Evolutionary conservation across 1,140 invertebrate species (phyloP), one percentile per base, ranked within the genome.

Genomic region (Panagrolaimus sp.): DNA sequence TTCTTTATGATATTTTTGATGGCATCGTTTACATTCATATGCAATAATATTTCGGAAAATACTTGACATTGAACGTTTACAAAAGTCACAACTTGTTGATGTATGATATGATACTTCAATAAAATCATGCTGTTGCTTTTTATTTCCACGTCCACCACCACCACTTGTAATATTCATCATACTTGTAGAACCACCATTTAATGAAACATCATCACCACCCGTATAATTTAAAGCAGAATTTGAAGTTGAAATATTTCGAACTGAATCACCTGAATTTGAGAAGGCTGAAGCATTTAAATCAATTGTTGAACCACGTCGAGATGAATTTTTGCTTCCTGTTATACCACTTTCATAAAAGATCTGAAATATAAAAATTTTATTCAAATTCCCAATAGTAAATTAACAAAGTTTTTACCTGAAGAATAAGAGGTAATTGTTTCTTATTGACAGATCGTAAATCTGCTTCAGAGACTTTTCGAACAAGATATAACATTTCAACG

Each of bases 1-100:
- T 44, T 42, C 47, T 13, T 42, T 51, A 14, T 70, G 69, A 20
- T 57, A 57, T 27, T 68, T 70, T 31, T 57, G 43, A 31, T 63
- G 66, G 25, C 69, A 70, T 5, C 67, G 51, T 69, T 45, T 44
- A 69, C 31, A 97, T 86, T 97, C 94, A 70, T 96, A 87, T 63
- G 93, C 93, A 72, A 92, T 90, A 61, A 93, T 93, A 69, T 94
- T 94, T 83, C 92, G 89, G 84, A 97, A 91, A 89, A 98, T 91
- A 84, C 95, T 90, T 92, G 93, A 97, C 66, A 97, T 87, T 76
- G 92, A 92, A 84, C 92, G 93, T 46, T 92, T 89, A 88, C 95
- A 98, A 63, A 93, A 90, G 86, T 98, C 95, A 86, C 94, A 98
- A 70, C 91, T 91, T 1, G 94, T 95, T 45, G 94, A 94, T 89